Percentiles rank a stretch among this genome's conserved stretches.
phyloP scores from a whole-genome alignment of 1,140 invertebrate species.

The Periplaneta americana region DNA sequence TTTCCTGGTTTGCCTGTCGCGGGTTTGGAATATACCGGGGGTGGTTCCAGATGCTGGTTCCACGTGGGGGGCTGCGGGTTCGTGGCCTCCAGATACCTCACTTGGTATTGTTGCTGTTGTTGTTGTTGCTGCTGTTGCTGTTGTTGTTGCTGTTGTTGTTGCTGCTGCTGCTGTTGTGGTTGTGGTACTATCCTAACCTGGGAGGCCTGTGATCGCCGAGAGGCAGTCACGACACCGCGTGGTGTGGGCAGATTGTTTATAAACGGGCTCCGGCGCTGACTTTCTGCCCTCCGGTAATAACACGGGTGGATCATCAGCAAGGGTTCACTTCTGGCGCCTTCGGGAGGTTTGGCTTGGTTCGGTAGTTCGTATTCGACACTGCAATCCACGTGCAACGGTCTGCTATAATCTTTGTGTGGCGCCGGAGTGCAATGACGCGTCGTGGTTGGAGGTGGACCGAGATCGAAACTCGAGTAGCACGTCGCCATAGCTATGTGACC shows the following conservation, averaged over 20 bases:
- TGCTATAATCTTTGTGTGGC: constrained; percentile 62
- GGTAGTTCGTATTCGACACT: constrained; percentile 81
- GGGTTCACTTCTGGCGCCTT: constrained; percentile 65
- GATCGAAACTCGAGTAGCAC: constrained; percentile 15
- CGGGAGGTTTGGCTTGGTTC: constrained; percentile 72
- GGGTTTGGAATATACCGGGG: neutral
- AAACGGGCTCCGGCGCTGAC: constrained; percentile 66
- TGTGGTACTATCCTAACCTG: neutral
- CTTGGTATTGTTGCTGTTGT: constrained; percentile 8
- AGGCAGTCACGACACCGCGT: neutral
- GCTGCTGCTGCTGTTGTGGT: neutral
- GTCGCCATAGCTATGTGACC: neutral
- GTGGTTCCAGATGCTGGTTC: neutral
- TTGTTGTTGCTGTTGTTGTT: constrained; percentile 8
- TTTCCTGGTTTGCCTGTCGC: constrained; percentile 1
- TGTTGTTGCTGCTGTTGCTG: constrained; percentile 13
- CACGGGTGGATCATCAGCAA: constrained; percentile 81
- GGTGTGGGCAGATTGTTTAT: constrained; percentile 56
- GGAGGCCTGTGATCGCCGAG: neutral
- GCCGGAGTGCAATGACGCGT: neutral
- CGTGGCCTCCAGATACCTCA: neutral
- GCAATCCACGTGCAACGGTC: constrained; percentile 75
- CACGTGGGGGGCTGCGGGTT: neutral
- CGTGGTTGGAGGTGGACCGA: neutral
- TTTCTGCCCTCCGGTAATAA: constrained; percentile 73